Evolutionary conservation across 2,113 vertebrate genomes (phyloP).

Genomic region (Mormyrus lacerda): DNA sequence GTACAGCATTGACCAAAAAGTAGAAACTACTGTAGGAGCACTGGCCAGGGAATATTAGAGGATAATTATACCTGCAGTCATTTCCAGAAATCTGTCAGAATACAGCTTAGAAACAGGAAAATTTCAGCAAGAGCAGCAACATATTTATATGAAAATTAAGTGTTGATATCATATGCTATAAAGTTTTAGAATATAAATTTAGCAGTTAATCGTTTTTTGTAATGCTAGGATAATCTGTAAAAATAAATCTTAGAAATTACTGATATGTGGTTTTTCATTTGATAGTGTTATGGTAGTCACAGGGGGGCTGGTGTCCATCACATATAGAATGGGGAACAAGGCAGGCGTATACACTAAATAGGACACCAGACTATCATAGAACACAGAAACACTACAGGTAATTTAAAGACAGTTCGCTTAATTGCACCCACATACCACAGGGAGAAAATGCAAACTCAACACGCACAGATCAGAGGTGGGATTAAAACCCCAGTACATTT

Average conservation of each 20-base stretch:
- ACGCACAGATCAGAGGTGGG: background rate
- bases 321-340: background rate
- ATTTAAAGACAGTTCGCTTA: background rate
- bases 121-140: background rate
- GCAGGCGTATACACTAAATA: background rate
- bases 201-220: background rate
- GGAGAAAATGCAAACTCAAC: background rate
- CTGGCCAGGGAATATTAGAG: constrained; percentile 3
- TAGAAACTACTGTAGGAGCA: background rate
- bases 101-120: background rate
- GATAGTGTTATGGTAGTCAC: background rate
- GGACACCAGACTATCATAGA: background rate
- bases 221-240: background rate
- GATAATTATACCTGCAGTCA: background rate
- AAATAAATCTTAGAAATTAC: background rate
- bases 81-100: background rate
- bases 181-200: background rate
- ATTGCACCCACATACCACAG: background rate
- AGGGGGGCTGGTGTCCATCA: background rate
- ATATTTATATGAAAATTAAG: background rate
- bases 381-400: background rate
- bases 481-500: background rate
- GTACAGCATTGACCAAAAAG: background rate
- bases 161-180: background rate
- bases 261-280: background rate